These are phyloP conservation scores for Atrina japonica DNA, from an alignment of 2,888 invertebrate genomes.

Conservation along the genomic window DNA sequence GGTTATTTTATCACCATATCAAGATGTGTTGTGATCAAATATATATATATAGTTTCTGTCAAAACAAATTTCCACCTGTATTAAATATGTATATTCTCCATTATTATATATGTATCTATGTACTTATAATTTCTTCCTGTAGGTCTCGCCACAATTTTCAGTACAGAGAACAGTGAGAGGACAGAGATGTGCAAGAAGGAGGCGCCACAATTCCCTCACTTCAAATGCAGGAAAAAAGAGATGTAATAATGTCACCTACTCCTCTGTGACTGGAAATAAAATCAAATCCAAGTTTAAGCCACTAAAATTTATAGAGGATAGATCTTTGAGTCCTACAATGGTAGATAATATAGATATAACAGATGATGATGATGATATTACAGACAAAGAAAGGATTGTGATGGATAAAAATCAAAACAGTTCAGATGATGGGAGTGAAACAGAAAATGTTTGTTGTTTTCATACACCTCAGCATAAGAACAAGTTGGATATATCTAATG, in stretches of 20 bases:
- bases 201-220: constrained; percentile 36
- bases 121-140: constrained; percentile 6
- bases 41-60: too few relatives aligned
- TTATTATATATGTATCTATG: too few relatives aligned
- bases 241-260: not conserved
- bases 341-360: constrained; percentile 51
- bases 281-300: constrained; percentile 47
- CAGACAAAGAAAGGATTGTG: not conserved
- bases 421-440: too few relatives aligned
- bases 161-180: constrained; percentile 2
- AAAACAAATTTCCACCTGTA: too few relatives aligned
- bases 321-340: constrained; percentile 42
- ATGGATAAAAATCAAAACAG: too few relatives aligned
- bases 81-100: too few relatives aligned
- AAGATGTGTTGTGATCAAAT: too few relatives aligned
- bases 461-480: too few relatives aligned
- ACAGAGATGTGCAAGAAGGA: constrained; percentile 25
- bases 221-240: constrained; percentile 1
- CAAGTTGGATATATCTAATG: too few relatives aligned
- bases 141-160: constrained; percentile 63
- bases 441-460: too few relatives aligned
- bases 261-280: constrained; percentile 17
- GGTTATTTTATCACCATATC: too few relatives aligned
- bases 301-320: constrained; percentile 56
- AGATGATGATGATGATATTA: constrained; percentile 20